phyloP scores from a whole-genome alignment of 37 sponge, comb jelly and placozoan genomes.

The Aplysina aerophoba region DNA sequence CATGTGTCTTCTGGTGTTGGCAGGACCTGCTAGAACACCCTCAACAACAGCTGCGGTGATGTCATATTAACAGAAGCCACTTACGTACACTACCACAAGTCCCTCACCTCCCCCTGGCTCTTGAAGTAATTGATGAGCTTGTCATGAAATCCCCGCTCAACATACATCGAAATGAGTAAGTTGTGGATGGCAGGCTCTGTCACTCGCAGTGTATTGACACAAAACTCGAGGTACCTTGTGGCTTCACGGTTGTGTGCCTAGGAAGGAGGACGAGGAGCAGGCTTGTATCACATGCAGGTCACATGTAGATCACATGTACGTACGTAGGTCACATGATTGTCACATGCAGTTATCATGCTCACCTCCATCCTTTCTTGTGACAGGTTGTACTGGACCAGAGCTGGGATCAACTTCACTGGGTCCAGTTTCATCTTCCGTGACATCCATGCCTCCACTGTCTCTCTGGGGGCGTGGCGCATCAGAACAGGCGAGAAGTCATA shows the following conservation, averaged over 20 bases:
- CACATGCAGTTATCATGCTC: neutral
- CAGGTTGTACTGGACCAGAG: slow-evolving; percentile 85
- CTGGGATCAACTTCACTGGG: slow-evolving; percentile 84
- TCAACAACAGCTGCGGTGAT: too few species aligned
- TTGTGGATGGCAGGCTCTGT: slow-evolving; percentile 88
- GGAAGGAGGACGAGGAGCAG: neutral
- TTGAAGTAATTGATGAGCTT: slow-evolving; percentile 69
- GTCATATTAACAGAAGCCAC: neutral
- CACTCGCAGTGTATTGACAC: slow-evolving; percentile 71
- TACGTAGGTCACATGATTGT: neutral
- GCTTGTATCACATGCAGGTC: neutral
- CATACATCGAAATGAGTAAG: slow-evolving; percentile 88
- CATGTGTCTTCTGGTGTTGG: too few species aligned
- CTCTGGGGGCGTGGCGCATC: slow-evolving; percentile 78
- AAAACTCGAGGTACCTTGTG: slow-evolving; percentile 88
- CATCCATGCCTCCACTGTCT: slow-evolving; percentile 85
- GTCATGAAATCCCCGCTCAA: slow-evolving; percentile 24
- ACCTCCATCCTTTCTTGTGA: slow-evolving; percentile 22
- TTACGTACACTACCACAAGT: neutral
- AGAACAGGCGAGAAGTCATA: slow-evolving; percentile 91
- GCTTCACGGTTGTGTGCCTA: slow-evolving; percentile 51
- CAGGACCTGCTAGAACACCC: too few species aligned
- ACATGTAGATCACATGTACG: neutral
- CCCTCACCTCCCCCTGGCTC: slow-evolving; percentile 45
- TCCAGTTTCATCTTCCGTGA: slow-evolving; percentile 56